Evolutionary conservation across 2,888 invertebrate species (phyloP), one percentile per base, ranked within the genome.

Genomic region (Dasypogon diadema): DNA sequence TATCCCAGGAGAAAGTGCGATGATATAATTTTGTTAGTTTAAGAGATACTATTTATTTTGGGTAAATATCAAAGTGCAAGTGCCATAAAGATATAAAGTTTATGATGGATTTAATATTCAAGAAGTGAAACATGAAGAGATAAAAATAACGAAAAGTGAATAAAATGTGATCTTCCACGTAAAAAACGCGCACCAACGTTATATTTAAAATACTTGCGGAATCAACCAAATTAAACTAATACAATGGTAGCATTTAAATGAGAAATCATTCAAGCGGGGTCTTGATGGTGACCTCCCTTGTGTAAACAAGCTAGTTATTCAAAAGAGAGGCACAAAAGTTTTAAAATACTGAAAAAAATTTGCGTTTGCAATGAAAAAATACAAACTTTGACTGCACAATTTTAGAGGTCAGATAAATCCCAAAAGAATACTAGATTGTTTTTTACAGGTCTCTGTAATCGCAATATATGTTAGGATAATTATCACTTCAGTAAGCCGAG

Each of bases 21-120:
- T 65, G 46, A 37, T 14, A 65, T 65, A 65, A 42, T 46, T 37
- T 46, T 42, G 24, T 65, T 48, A 24, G 24, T 16, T 60, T 16
- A 22, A 12, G 42, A 63, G 42, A 63, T 63, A 60, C 6, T 37
- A 42, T 48, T 48, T 48, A 63, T 10, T 16, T 60, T 60, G 34
- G 63, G 63, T 63, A 63, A 63, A 63, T 63, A 63, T 63, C 14
- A 12, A 12, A 3, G 2, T 4, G 8, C 4, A 30, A 30, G 6
- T 30, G 3, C 16, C 16, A 3, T 58, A 6, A 58, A 16, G 24
- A 10, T 3, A 30, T 30, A 5, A 58, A 24, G 1, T 16, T 16
- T 26, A 24, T 26, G 24, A 18, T 1, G 5, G 30, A 30, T 5
- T 30, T 3, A 30, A 30, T 30, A 8, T 30, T 30, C 8, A 5